Evolutionary conservation across 2,797 vertebrate species (phyloP), one percentile per base, ranked within the genome.

Genomic region (Mormyrops attenuatus): DNA sequence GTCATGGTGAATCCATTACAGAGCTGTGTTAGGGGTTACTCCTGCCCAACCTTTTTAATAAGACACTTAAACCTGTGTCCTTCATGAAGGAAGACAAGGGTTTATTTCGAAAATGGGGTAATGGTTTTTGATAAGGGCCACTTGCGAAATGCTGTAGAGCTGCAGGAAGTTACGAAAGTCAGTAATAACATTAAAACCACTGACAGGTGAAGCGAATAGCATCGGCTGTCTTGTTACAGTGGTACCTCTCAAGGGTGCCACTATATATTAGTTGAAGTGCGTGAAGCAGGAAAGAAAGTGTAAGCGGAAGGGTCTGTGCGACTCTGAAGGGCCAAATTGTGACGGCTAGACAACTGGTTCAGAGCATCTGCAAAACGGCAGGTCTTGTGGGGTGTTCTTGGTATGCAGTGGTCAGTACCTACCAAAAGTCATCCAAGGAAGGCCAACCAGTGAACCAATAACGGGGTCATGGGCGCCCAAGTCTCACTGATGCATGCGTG

Each of bases 1-100:
- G 11, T 85, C n/a, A 52, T 85, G 82, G 82, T 52, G 44, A 52
- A 52, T 26, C 82, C 82, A 85, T 85, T 85, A 85, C 13, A 85
- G 52, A 52, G 82, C 44, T 52, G n/a, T 50, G 80, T 50, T 84
- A 20, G n/a, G 82, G 82, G 82, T 52, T 49, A 49, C 49, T 22
- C 47, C 44, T 4, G 22, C 47, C 8, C 82, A 85, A 15, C 49
- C n/a, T 85, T 85, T 52, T 85, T 49, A 49, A 85, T 52, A 85
- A 52, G 7, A 80, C 38, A 17, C 73, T 85, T 47, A 47, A 50
- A 85, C 9, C 41, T 50, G 41, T 85, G 41, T 22, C 80, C 80
- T 85, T 50, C 8, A 22, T 8, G 38, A 9, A n/a, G 73, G 15
- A 44, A 80, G 73, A 80, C 38, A n/a, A 41, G 73, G 73, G 20